Conservation (phyloP, 37 sponge, comb jelly and placozoan genomes). For the Geodia barretti region DNA sequence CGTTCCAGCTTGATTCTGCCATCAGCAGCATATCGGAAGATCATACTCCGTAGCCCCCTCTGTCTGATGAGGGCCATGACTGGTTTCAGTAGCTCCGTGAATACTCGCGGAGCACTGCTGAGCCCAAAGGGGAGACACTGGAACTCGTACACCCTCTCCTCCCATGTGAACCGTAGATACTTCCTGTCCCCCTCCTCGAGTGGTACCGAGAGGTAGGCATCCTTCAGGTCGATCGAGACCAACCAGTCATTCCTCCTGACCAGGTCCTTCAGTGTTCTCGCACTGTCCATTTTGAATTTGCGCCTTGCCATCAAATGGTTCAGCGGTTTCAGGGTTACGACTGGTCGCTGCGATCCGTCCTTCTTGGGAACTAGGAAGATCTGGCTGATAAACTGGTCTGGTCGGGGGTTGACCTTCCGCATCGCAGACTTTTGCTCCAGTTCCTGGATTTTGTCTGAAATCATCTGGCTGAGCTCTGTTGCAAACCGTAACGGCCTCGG, state of each 20-base stretch:
- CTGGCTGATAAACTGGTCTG: background rate
- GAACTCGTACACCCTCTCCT: background rate
- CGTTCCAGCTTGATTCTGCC: slow-evolving; percentile 10
- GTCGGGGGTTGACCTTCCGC: background rate
- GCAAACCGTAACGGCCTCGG: background rate
- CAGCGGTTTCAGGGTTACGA: slow-evolving; percentile 2
- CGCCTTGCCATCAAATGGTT: background rate
- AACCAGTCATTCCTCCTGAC: background rate
- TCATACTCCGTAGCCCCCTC: slow-evolving; percentile 17
- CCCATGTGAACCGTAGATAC: slow-evolving; percentile 8
- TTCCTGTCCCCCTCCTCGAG: background rate
- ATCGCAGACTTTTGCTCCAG: background rate
- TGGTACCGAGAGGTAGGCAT: too few species aligned
- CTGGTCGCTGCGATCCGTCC: background rate
- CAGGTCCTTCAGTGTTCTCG: background rate
- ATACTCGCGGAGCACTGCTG: slow-evolving; percentile 13
- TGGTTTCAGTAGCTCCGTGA: slow-evolving; percentile 23
- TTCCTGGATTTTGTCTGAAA: background rate
- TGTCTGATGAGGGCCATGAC: slow-evolving; percentile 36
- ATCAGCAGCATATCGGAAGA: slow-evolving; percentile 56
- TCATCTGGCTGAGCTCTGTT: background rate
- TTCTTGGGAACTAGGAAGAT: background rate
- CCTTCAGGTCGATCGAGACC: background rate
- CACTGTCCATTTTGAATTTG: background rate
- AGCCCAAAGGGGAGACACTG: background rate